Percentiles rank a stretch among this genome's conserved stretches.
phyloP scores from a whole-genome alignment of 2,888 invertebrate species.

The Lasioglossum villosulum region DNA sequence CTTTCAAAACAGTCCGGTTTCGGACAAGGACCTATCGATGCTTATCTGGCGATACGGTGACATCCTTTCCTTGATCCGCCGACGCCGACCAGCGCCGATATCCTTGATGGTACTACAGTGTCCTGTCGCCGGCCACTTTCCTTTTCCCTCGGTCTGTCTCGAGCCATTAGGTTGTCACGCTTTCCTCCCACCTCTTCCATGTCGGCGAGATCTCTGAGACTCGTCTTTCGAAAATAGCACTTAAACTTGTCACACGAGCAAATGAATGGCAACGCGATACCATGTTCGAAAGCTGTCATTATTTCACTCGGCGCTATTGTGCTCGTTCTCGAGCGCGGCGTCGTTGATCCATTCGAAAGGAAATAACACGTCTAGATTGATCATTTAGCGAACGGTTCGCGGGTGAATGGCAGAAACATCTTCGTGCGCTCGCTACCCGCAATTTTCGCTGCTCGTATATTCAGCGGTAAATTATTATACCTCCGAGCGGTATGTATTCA shows the following conservation, averaged over 20 bases:
- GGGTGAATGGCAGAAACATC: constrained; percentile 17
- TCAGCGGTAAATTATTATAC: constrained; percentile 24
- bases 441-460: constrained; percentile 37
- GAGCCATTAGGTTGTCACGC: constrained; percentile 73
- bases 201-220: background rate
- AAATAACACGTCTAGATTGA: constrained; percentile 40
- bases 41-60: constrained; percentile 80
- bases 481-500: constrained; percentile 34
- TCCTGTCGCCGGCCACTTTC: constrained; percentile 30
- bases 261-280: background rate
- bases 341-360: background rate
- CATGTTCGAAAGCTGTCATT: background rate
- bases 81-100: constrained; percentile 63
- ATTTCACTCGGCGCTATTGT: background rate
- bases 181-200: constrained; percentile 25
- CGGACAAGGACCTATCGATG: constrained; percentile 69
- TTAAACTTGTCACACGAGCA: background rate
- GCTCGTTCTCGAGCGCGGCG: background rate
- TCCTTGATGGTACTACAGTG: constrained; percentile 27
- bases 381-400: background rate
- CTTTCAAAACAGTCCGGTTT: constrained; percentile 1
- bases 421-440: constrained; percentile 16
- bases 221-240: background rate
- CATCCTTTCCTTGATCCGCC: constrained; percentile 83
- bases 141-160: constrained; percentile 18